Conservation (phyloP, 2,888 invertebrate species). For the Zootermopsis nevadensis region DNA sequence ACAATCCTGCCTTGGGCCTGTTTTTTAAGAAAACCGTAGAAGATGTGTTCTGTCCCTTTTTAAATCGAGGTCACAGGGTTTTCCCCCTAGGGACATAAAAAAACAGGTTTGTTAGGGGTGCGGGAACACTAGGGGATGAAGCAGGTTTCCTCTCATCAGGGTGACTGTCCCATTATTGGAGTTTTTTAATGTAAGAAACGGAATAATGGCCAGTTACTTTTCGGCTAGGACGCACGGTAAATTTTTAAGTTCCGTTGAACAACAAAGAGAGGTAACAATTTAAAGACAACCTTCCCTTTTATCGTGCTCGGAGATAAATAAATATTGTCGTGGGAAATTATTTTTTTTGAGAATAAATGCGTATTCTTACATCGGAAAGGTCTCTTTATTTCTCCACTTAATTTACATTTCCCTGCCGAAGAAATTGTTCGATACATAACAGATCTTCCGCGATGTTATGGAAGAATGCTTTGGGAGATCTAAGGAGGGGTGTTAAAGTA, state of each 20-base stretch:
- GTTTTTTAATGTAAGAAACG: not conserved
- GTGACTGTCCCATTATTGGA: not conserved
- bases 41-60: not conserved
- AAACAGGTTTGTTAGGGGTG: slow-evolving; percentile 1
- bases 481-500: too few species aligned
- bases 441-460: too few species aligned
- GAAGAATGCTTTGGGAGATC: too few species aligned
- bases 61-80: slow-evolving; percentile 8
- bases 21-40: not conserved
- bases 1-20: not conserved
- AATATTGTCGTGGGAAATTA: not conserved
- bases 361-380: too few species aligned
- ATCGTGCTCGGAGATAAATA: not conserved
- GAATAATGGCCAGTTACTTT: not conserved
- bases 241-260: not conserved
- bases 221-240: not conserved
- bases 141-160: not conserved
- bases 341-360: not conserved
- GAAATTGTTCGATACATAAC: too few species aligned
- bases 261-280: not conserved
- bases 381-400: too few species aligned
- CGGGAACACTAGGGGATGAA: not conserved
- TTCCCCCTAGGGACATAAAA: not conserved
- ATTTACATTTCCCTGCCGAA: too few species aligned
- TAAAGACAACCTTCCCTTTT: not conserved